Evolutionary conservation across 2,797 vertebrate species (phyloP).

Genomic region (Jordanella pulchra): DNA sequence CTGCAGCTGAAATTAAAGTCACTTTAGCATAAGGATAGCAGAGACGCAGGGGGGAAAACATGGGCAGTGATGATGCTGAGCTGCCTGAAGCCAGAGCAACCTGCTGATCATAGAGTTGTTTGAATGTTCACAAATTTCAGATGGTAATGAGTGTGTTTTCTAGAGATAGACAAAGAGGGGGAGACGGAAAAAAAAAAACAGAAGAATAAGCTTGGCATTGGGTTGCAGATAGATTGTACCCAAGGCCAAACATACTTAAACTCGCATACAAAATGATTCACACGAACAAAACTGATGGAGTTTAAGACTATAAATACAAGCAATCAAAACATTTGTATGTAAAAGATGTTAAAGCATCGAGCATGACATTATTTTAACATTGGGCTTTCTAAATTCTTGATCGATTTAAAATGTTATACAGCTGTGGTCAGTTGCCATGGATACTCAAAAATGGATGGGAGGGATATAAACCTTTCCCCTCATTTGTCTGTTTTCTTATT

Average conservation of each 20-base stretch:
- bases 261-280: background rate
- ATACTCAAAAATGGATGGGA: slow-evolving; percentile 49
- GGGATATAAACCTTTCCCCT: slow-evolving; percentile 37
- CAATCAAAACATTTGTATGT: slow-evolving; percentile 3
- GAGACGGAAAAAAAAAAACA: slow-evolving; percentile 8
- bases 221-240: slow-evolving; percentile 22
- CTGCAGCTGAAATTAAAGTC: slow-evolving; percentile 67
- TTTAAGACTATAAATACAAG: background rate
- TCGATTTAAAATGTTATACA: slow-evolving; percentile 42
- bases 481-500: slow-evolving; percentile 18
- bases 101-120: slow-evolving; percentile 57
- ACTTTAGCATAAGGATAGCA: slow-evolving; percentile 54
- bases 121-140: slow-evolving; percentile 50
- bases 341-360: slow-evolving; percentile 6
- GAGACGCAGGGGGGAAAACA: slow-evolving; percentile 37
- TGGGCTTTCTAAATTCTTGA: slow-evolving; percentile 20
- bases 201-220: slow-evolving; percentile 9
- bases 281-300: slow-evolving; percentile 1
- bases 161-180: background rate
- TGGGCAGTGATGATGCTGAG: slow-evolving; percentile 41
- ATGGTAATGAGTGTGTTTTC: slow-evolving; percentile 58
- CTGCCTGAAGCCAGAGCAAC: slow-evolving; percentile 45
- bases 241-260: background rate
- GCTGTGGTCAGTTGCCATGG: slow-evolving; percentile 65
- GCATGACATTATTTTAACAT: slow-evolving; percentile 1